phyloP scores from a whole-genome alignment of 2,113 vertebrate genomes.

The Oostethus manadensis region DNA sequence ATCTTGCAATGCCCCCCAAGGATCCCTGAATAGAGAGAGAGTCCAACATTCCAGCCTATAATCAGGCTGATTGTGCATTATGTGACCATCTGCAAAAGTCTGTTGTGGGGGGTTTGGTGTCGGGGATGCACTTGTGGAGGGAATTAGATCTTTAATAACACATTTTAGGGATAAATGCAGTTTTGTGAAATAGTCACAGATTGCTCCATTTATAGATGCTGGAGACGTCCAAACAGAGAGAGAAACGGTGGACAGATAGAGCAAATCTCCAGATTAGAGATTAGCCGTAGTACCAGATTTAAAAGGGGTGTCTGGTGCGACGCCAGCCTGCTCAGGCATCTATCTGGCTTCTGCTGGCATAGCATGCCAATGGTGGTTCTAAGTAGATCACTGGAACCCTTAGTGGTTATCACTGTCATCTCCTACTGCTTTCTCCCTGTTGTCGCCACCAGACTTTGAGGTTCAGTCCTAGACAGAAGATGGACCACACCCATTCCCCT shows the following conservation, averaged over 20 bases:
- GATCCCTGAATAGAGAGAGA: constrained; percentile 51
- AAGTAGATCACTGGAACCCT: constrained; percentile 62
- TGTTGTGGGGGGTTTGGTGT: constrained; percentile 19
- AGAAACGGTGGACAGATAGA: constrained; percentile 55
- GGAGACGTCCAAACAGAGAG: constrained; percentile 49
- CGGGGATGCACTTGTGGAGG: constrained; percentile 14
- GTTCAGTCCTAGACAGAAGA: constrained; percentile 7
- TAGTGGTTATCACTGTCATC: constrained; percentile 32
- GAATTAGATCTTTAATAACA: constrained; percentile 72
- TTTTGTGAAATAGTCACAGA: constrained; percentile 69
- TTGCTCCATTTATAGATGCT: constrained; percentile 70
- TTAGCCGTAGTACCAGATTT: constrained; percentile 74
- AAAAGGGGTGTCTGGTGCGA: constrained; percentile 65
- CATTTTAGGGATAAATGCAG: constrained; percentile 70
- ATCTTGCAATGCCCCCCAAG: constrained; percentile 49
- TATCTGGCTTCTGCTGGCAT: constrained; percentile 67
- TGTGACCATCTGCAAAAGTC: constrained; percentile 67
- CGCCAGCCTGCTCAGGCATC: constrained; percentile 71
- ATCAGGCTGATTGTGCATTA: constrained; percentile 76
- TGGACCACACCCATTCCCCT: no score
- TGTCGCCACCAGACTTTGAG: constrained; percentile 6
- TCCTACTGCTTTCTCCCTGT: constrained; percentile 16
- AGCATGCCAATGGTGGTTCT: constrained; percentile 51
- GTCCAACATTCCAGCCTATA: constrained; percentile 59
- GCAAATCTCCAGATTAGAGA: constrained; percentile 81